Percentiles rank a stretch among this genome's conserved stretches.
phyloP scores from a whole-genome alignment of 2,797 vertebrate genomes.

The Sciaenops ocellatus region DNA sequence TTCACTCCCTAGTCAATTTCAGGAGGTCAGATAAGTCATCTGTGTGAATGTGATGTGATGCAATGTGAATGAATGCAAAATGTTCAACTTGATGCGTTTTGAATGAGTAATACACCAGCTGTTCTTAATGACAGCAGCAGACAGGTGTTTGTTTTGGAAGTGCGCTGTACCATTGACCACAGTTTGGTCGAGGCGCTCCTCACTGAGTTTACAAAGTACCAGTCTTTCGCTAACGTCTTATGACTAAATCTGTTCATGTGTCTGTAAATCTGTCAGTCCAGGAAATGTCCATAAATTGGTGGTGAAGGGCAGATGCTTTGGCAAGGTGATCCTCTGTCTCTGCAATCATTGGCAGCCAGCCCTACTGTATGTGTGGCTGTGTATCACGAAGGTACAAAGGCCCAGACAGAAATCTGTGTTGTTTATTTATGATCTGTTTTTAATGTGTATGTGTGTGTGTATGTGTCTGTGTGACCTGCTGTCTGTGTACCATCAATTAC shows the following conservation, averaged over 20 bases:
- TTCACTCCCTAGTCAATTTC: not conserved
- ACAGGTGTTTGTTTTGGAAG: slow-evolving; percentile 24
- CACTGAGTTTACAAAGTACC: slow-evolving; percentile 6
- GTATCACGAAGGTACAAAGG: not conserved
- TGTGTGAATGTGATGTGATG: not conserved
- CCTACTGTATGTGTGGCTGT: not conserved
- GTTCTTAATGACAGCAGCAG: slow-evolving; percentile 6
- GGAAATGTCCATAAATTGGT: not conserved
- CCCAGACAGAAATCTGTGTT: not conserved
- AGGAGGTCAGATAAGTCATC: not conserved
- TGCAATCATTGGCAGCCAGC: slow-evolving; percentile 1
- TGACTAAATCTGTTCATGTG: not conserved
- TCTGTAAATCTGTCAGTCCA: not conserved
- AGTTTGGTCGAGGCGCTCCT: not conserved
- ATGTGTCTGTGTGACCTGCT: not conserved
- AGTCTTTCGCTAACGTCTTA: not conserved
- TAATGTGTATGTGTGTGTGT: not conserved
- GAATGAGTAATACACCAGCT: slow-evolving; percentile 1
- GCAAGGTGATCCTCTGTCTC: not conserved
- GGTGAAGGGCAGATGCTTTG: not conserved
- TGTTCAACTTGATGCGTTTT: slow-evolving; percentile 9
- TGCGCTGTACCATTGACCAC: slow-evolving; percentile 19
- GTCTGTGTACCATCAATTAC: slow-evolving; percentile 10
- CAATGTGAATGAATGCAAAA: not conserved
- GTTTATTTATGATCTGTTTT: slow-evolving; percentile 14